Evolutionary conservation across 2,113 vertebrate genomes (phyloP).

Genomic region (Sigmodon hispidus): DNA sequence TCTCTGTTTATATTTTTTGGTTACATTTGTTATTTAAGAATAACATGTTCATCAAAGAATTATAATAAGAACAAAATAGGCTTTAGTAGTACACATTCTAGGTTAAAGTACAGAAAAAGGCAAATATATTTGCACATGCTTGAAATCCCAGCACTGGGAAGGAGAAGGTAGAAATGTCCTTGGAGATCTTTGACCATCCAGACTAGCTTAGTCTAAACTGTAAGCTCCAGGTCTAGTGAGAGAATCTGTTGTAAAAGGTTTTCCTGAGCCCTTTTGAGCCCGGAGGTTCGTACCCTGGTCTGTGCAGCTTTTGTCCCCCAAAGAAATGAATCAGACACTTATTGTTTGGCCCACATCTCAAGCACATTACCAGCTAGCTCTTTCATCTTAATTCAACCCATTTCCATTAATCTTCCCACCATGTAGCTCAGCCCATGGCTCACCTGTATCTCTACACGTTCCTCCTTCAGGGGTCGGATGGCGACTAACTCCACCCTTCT

Average conservation of each 20-base stretch:
- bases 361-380: too few species aligned
- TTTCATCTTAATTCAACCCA: too few species aligned
- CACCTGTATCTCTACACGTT: too few species aligned
- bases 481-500: too few species aligned
- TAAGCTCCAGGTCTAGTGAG: background rate
- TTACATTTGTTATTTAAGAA: background rate
- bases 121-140: background rate
- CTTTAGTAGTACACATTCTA: background rate
- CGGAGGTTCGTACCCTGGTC: too few species aligned
- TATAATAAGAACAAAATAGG: background rate
- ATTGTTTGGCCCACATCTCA: too few species aligned
- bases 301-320: too few species aligned
- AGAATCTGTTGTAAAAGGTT: background rate
- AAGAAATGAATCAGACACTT: too few species aligned
- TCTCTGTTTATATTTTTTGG: background rate
- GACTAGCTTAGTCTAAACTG: background rate
- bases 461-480: too few species aligned
- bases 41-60: background rate
- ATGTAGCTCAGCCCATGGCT: too few species aligned
- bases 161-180: background rate
- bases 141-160: background rate
- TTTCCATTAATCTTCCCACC: too few species aligned
- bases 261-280: too few species aligned
- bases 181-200: background rate
- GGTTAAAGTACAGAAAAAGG: background rate